Evolutionary conservation across 1,140 invertebrate genomes (phyloP), one percentile per base, ranked within the genome.

Genomic region (Elymnias hypermnestra): DNA sequence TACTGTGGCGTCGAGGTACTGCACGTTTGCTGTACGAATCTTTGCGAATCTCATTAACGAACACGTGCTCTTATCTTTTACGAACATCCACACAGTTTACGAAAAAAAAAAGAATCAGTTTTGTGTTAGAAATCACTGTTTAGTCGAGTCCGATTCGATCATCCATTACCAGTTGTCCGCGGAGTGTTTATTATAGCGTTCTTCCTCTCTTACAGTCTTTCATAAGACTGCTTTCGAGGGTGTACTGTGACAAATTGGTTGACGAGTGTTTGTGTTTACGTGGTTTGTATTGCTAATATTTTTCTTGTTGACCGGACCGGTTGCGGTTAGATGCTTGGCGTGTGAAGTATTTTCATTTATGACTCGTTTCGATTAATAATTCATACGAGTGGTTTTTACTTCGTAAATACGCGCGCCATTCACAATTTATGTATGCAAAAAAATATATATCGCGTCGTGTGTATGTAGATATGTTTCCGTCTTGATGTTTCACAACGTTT

Each of bases 201-300:
- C 12, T 15, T 5, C 19, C 33, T 41, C 61, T 60, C 61, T 36
- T 39, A 52, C 53, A 36, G 42, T 64, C 61, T 64, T 61, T 40
- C 2, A 12, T 17, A 46, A 64, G 61, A 64, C 51, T 52, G 53
- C 15, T 46, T 38, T 28, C 26, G 57, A 64, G 57, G 51, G 57
- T 29, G 40, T 45, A 12, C 22, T 29, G 37, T 33, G 9, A 39
- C 36, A 40, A 57, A 52, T 35, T 21, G 9, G 37, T 52, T 17
- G 42, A 9, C 29, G 28, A 44, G 31, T 58, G 14, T 48, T 18
- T 46, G 38, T 47, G 42, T 39, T 46, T 15, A 28, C 13, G 39
- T 37, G 49, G 52, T 55, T 60, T 42, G 57, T 60, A 60, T 60
- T 49, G 23, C 40, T 31, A 12, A 13, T 29, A 13, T 14, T 9